Evolutionary conservation across 2,113 vertebrate species (phyloP).

Genomic region (Grus americana): DNA sequence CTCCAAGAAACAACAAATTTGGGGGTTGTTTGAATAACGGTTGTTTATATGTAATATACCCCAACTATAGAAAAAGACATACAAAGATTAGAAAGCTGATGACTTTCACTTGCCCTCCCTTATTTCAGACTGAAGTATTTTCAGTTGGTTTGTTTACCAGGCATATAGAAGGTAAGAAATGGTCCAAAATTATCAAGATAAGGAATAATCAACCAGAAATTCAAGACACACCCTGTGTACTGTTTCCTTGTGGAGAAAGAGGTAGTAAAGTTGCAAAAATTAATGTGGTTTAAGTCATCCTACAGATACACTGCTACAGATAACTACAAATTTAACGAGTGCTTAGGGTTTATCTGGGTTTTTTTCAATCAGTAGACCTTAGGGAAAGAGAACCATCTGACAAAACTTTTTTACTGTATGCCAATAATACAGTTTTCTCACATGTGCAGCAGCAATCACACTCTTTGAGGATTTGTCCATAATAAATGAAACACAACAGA

Average conservation of each 20-base stretch:
- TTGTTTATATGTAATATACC: neutral
- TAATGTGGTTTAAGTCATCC: neutral
- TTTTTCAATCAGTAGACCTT: neutral
- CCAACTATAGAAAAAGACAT: neutral
- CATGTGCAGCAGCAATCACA: neutral
- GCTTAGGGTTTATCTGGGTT: neutral
- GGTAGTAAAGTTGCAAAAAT: conserved; percentile 52
- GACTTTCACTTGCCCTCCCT: neutral
- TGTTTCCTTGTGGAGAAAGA: conserved; percentile 41
- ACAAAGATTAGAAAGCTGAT: neutral
- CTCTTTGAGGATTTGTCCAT: neutral
- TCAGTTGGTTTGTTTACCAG: neutral
- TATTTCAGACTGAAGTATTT: neutral
- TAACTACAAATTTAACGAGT: neutral
- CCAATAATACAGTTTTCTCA: neutral
- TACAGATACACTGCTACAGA: neutral
- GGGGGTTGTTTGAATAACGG: neutral
- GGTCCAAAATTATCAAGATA: neutral
- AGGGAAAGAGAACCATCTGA: neutral
- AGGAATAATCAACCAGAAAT: neutral
- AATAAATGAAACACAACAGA: neutral
- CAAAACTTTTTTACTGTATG: neutral
- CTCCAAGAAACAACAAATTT: neutral
- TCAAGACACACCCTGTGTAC: neutral
- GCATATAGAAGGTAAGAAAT: neutral